A percentile compares a stretch with the other conserved stretches of the same genome.
These are phyloP conservation scores for Leptonema lineaticorne DNA, from an alignment of 1,140 invertebrate species.

Conservation along the genomic window DNA sequence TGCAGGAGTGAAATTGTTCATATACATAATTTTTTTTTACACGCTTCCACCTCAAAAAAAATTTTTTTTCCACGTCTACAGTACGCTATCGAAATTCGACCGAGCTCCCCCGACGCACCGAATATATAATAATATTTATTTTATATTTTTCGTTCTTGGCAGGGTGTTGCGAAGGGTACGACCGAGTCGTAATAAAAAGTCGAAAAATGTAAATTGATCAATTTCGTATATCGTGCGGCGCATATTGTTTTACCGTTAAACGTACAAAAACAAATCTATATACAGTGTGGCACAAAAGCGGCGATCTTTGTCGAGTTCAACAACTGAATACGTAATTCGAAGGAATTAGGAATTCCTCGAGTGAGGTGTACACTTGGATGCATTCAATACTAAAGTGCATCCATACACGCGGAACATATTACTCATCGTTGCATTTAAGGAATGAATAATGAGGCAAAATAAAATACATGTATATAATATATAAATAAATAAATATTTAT, in stretches of 20 bases:
- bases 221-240: not conserved
- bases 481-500: too few species aligned
- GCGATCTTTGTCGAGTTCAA: constrained; percentile 18
- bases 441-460: not conserved
- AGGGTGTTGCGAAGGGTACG: not conserved
- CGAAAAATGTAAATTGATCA: not conserved
- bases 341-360: constrained; percentile 37
- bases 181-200: not conserved
- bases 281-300: constrained; percentile 11
- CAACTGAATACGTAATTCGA: constrained; percentile 39
- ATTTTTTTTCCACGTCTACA: constrained; percentile 20
- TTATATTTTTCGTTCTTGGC: too few species aligned
- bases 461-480: too few species aligned
- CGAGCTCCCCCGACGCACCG: too few species aligned
- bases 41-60: not conserved
- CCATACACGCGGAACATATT: constrained; percentile 4
- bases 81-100: constrained; percentile 15
- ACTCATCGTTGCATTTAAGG: constrained; percentile 10
- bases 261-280: constrained; percentile 18
- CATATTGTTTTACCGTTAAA: constrained; percentile 13
- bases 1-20: constrained; percentile 29
- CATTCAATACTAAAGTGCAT: constrained; percentile 2
- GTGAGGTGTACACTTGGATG: constrained; percentile 5
- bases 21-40: constrained; percentile 10
- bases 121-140: too few species aligned